phyloP scores from a whole-genome alignment of 2,797 vertebrate species.

The Eremophila alpestris region DNA sequence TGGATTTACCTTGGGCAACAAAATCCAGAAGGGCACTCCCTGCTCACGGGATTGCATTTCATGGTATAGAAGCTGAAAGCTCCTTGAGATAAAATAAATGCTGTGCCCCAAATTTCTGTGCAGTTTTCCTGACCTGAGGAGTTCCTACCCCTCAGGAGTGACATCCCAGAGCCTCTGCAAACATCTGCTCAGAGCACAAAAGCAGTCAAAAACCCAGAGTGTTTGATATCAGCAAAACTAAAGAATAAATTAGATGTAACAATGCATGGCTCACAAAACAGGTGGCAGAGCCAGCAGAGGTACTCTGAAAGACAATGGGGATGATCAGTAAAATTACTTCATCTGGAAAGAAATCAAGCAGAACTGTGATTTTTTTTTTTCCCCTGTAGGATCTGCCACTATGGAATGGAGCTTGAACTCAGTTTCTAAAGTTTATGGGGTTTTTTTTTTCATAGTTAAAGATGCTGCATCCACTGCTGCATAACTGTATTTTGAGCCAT shows the following conservation, averaged over 20 bases:
- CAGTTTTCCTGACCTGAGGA: neutral
- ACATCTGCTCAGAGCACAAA: neutral
- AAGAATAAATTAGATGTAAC: neutral
- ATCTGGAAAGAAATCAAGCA: conserved; percentile 3
- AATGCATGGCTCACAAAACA: neutral
- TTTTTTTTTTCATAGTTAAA: neutral
- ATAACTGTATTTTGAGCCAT: neutral
- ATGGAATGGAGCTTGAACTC: neutral
- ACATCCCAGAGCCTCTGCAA: neutral
- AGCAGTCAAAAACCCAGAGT: neutral
- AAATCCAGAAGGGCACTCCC: neutral
- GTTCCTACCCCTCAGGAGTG: neutral
- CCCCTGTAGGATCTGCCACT: neutral
- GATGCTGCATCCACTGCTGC: neutral
- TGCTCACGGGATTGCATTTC: neutral
- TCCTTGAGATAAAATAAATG: neutral
- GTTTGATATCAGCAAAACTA: neutral
- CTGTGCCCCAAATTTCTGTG: neutral
- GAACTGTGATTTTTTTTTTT: neutral
- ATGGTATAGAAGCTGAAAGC: neutral
- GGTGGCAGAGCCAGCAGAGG: neutral
- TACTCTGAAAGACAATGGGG: neutral
- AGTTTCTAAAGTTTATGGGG: neutral
- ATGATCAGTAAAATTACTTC: neutral
- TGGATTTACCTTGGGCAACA: neutral